A percentile compares a stretch with the other conserved stretches of the same genome.
Evolutionary conservation across 2,113 vertebrate genomes (phyloP).

Genomic region (Cyanoliseus patagonus): DNA sequence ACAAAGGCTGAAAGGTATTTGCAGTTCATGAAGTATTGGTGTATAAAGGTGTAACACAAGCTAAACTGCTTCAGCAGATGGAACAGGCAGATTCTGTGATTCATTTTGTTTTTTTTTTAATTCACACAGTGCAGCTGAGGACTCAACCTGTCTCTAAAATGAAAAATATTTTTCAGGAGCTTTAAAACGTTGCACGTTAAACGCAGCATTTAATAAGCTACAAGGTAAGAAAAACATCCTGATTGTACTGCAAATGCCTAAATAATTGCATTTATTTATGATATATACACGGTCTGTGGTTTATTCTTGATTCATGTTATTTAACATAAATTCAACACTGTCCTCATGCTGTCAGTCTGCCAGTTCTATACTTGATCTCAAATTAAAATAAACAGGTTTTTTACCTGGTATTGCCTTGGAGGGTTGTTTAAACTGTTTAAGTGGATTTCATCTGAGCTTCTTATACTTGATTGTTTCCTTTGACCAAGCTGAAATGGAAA

Average conservation of each 20-base stretch:
- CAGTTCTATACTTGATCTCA: background rate
- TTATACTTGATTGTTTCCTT: constrained; percentile 78
- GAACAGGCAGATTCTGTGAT: background rate
- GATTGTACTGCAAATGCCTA: background rate
- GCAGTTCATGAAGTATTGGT: background rate
- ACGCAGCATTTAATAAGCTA: background rate
- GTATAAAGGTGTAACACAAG: background rate
- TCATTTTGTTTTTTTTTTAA: background rate
- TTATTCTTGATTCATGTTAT: background rate
- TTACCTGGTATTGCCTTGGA: constrained; percentile 89
- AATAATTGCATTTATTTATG: background rate
- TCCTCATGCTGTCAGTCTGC: background rate
- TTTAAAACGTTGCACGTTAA: background rate
- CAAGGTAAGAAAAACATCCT: background rate
- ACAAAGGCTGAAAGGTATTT: background rate
- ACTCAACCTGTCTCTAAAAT: background rate
- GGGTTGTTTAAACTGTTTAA: constrained; percentile 78
- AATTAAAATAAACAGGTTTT: background rate
- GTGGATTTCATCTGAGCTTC: constrained; percentile 77
- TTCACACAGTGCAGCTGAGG: background rate
- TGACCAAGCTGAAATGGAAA: constrained; percentile 78
- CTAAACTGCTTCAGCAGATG: background rate
- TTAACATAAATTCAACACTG: background rate
- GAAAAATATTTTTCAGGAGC: background rate
- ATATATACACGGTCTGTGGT: background rate